A percentile compares a stretch with the other conserved stretches of the same genome.
Evolutionary conservation across 2,113 vertebrate species (phyloP).

Genomic region (Shinisaurus crocodilurus): DNA sequence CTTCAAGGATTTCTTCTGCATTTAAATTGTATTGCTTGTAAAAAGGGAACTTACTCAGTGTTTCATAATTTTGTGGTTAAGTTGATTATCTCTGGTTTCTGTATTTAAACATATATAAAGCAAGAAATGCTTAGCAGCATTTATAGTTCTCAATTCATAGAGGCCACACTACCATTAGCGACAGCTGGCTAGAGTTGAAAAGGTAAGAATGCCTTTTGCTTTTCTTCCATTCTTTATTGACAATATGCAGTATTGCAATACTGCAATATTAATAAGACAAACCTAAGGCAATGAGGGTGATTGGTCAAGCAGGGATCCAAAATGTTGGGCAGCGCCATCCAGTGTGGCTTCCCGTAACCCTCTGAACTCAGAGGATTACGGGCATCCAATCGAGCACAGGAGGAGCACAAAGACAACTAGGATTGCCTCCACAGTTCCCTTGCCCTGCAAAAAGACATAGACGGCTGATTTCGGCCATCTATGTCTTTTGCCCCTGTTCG

Average conservation of each 20-base stretch:
- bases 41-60: slow-evolving; percentile 20
- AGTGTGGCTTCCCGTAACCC: too few relatives aligned
- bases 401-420: too few relatives aligned
- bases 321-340: too few relatives aligned
- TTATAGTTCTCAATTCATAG: not conserved
- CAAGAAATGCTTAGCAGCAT: not conserved
- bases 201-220: slow-evolving; percentile 14
- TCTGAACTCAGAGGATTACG: too few relatives aligned
- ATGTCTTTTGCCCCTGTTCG: too few relatives aligned
- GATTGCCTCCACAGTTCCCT: too few relatives aligned
- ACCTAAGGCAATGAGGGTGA: not conserved
- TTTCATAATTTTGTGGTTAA: slow-evolving; percentile 16
- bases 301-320: not conserved
- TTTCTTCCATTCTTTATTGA: not conserved
- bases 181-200: not conserved
- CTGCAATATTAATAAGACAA: not conserved
- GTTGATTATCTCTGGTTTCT: slow-evolving; percentile 3
- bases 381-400: too few relatives aligned
- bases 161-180: not conserved
- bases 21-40: slow-evolving; percentile 19
- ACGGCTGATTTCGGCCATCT: too few relatives aligned
- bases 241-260: not conserved
- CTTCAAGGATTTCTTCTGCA: slow-evolving; percentile 13
- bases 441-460: too few relatives aligned
- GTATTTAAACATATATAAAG: slow-evolving; percentile 13